Evolutionary conservation across 2,113 vertebrate species (phyloP).

Genomic region (Plestiodon gilberti): DNA sequence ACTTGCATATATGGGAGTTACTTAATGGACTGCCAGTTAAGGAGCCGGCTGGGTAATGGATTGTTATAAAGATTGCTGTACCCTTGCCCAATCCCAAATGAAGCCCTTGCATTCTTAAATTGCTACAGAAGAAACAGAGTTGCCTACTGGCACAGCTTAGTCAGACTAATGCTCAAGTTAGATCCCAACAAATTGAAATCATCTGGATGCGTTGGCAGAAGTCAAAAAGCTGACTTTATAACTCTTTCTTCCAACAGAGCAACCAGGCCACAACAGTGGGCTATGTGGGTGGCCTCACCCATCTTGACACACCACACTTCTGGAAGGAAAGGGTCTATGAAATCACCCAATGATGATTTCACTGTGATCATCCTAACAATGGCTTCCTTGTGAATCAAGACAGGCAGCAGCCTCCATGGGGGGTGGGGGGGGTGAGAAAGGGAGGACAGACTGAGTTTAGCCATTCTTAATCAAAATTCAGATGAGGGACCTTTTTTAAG

Average conservation of each 20-base stretch:
- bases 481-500: constrained; percentile 45
- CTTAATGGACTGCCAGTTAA: constrained; percentile 33
- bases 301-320: constrained; percentile 35
- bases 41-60: constrained; percentile 23
- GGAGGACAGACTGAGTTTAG: constrained; percentile 13
- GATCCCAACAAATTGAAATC: constrained; percentile 76
- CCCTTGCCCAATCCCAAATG: constrained; percentile 35
- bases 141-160: constrained; percentile 64
- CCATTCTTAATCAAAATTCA: constrained; percentile 38
- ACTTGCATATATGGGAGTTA: constrained; percentile 23
- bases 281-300: constrained; percentile 71
- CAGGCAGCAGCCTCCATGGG: background rate
- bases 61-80: constrained; percentile 42
- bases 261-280: constrained; percentile 72
- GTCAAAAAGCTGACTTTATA: constrained; percentile 65
- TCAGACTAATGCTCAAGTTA: constrained; percentile 65
- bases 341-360: constrained; percentile 50
- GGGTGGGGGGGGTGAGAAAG: background rate
- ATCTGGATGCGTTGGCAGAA: constrained; percentile 69
- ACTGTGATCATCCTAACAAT: background rate
- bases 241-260: constrained; percentile 66
- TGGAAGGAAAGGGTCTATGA: constrained; percentile 52
- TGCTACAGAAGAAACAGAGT: constrained; percentile 44
- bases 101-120: constrained; percentile 18
- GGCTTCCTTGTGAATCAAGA: background rate